Conservation (phyloP, 1,140 invertebrate genomes). For the Prorops nasuta region DNA sequence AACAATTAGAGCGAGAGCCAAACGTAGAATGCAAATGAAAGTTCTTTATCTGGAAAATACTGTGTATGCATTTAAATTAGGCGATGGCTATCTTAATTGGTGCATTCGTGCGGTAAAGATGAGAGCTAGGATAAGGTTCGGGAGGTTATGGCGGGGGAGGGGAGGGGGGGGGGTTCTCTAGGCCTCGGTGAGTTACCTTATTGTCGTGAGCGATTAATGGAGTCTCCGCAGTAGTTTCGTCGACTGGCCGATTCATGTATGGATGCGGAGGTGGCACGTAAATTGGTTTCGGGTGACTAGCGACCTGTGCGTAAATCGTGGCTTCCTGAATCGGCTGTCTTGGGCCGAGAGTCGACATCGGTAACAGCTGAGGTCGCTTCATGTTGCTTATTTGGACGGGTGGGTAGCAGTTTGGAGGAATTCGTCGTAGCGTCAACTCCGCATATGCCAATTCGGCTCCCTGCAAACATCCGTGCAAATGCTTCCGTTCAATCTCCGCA, state of each 20-base stretch:
- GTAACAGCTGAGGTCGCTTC: conserved; percentile 47
- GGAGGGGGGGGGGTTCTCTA: background rate
- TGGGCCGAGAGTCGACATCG: conserved; percentile 57
- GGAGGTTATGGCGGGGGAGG: background rate
- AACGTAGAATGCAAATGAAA: too few species aligned
- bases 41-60: too few species aligned
- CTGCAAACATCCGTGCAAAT: too few species aligned
- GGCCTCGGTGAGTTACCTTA: conserved; percentile 35
- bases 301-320: conserved; percentile 65
- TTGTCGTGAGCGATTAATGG: conserved; percentile 53
- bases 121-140: too few species aligned
- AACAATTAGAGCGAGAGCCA: background rate
- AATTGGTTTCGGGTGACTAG: conserved; percentile 51
- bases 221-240: conserved; percentile 51
- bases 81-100: too few species aligned
- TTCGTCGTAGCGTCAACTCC: conserved; percentile 56
- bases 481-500: too few species aligned
- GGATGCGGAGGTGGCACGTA: conserved; percentile 52
- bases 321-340: conserved; percentile 58
- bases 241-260: conserved; percentile 47
- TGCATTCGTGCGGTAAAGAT: too few species aligned
- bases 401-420: conserved; percentile 51
- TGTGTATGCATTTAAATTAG: too few species aligned
- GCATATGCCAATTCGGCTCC: conserved; percentile 62
- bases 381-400: conserved; percentile 52